These are phyloP conservation scores for Oligia latruncula DNA, from an alignment of 2,888 invertebrate species.

Conservation along the genomic window DNA sequence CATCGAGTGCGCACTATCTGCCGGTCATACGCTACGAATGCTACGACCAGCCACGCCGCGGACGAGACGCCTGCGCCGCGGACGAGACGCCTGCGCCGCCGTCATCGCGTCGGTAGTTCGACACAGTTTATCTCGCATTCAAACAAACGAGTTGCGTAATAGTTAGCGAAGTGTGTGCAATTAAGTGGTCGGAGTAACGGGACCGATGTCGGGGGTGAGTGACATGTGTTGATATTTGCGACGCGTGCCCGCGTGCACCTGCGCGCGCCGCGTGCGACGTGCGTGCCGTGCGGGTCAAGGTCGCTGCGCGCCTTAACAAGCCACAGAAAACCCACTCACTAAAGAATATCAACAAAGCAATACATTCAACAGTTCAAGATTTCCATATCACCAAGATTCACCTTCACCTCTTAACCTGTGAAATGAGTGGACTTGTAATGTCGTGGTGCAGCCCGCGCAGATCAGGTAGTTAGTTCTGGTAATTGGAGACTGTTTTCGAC, in stretches of 20 bases:
- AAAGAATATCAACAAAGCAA: background rate
- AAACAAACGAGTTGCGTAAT: slow-evolving; percentile 37
- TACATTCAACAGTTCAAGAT: background rate
- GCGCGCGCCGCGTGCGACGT: slow-evolving; percentile 26
- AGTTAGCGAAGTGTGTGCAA: slow-evolving; percentile 27
- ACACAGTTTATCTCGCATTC: slow-evolving; percentile 12
- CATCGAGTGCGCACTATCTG: background rate
- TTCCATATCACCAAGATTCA: background rate
- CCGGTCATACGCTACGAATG: background rate
- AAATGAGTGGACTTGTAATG: background rate
- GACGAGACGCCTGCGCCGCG: background rate
- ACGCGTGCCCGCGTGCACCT: slow-evolving; percentile 66
- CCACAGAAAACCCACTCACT: slow-evolving; percentile 1
- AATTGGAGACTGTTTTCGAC: background rate
- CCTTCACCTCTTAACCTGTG: background rate
- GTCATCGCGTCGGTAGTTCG: background rate
- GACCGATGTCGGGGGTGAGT: slow-evolving; percentile 76
- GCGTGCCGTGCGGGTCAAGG: slow-evolving; percentile 68
- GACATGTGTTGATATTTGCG: slow-evolving; percentile 83
- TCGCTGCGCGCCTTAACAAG: slow-evolving; percentile 32
- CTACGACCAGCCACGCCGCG: background rate
- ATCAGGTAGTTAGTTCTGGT: background rate
- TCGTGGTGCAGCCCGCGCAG: background rate
- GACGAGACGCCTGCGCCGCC: background rate
- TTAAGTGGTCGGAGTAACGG: slow-evolving; percentile 61